Base-by-base conservation (phyloP, 2,113 vertebrate genomes). In the Lamprologus ornatipinnis region DNA sequence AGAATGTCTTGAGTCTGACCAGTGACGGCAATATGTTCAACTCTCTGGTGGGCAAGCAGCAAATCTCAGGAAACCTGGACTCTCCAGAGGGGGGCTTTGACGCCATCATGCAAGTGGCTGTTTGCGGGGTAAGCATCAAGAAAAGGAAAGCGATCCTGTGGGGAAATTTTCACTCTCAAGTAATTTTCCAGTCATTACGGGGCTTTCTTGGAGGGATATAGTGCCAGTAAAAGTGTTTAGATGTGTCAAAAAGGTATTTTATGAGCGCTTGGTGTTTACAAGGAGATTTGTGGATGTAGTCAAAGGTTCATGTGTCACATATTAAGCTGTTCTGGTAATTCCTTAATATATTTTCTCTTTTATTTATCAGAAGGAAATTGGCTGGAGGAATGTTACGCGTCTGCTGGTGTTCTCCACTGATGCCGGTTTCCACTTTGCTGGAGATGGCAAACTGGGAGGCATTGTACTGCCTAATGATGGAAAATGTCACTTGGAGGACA, bases 51-150 rank as follows among this genome's bases (percentile, higher is more conserved):
- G 97, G 99, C 58, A 95, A 97, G 92, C 99, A 99, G 94, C 98
- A 98, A 73, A 99, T 99, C 93, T 99, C 99, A 81, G 99, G 98
- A 54, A 99, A 99, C 95, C 95, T 99, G 95, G 99, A 99, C 95
- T 99, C 99, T 87, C 98, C 99, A 1, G 99, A 99, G 94, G 99
- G 99, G 33, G 99, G 99, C 75, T 99, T 99, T 91, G 99, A 99
- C 73, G 99, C 99, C 81, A 99, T 99, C 92, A 99, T 99, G 99
- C 99, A 99, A 89, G 99, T 99, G 92, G 98, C 99, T 12, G 99
- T 99, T 87, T 99, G 98, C 93, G 97, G 97, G 93, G 99, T 99
- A 94, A 97, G 98, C 65, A 3, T 23, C 17, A 33, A 21, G 33
- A 82, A 28, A 10, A 19, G 5, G 5, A 83, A 21, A 14, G 47